These are phyloP conservation scores for Hydroisotoma schaefferi DNA, from an alignment of 2,888 invertebrate species.

Conservation along the genomic window DNA sequence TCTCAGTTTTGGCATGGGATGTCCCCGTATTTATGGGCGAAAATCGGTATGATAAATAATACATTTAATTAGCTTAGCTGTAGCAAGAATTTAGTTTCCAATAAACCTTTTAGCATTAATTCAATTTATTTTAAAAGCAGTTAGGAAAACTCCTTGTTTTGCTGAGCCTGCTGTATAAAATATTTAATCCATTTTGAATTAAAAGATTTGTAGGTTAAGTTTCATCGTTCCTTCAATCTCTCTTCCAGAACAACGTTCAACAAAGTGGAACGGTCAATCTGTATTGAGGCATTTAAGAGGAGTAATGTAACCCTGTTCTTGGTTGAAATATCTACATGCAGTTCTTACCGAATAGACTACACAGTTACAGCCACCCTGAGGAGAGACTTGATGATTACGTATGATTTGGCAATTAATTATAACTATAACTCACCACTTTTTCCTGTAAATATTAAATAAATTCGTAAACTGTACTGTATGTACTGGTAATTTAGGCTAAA, in stretches of 20 bases:
- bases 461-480: too few species aligned
- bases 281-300: not conserved
- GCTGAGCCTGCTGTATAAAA: not conserved
- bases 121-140: not conserved
- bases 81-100: not conserved
- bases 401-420: not conserved
- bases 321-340: conserved; percentile 12
- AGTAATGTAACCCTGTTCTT: not conserved
- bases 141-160: not conserved
- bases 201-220: too few species aligned
- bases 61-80: not conserved
- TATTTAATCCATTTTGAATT: not conserved
- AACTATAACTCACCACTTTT: not conserved
- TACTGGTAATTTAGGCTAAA: too few species aligned
- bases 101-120: not conserved
- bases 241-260: not conserved
- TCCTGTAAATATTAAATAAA: too few species aligned
- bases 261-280: conserved; percentile 1
- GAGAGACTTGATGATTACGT: conserved; percentile 4
- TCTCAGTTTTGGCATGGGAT: not conserved
- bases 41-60: not conserved
- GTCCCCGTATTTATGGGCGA: not conserved
- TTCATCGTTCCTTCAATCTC: too few species aligned
- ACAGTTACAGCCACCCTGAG: not conserved
- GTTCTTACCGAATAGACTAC: not conserved